Conservation (phyloP, 2,888 invertebrate genomes). For the Ernsta delagoae region DNA sequence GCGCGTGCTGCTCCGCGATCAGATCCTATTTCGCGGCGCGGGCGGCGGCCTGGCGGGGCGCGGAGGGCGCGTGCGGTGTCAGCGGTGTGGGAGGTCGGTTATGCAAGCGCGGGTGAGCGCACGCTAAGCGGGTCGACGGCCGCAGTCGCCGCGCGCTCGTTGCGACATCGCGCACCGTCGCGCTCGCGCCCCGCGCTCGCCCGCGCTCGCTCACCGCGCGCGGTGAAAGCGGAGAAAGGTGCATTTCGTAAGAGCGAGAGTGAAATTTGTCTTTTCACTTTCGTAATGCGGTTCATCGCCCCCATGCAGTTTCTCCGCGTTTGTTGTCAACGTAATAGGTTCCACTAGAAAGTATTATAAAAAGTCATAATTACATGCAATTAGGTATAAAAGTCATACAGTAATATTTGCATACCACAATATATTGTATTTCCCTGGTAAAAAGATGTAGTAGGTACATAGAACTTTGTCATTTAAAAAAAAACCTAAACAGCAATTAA, state of each 20-base stretch:
- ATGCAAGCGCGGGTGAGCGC: conserved; percentile 87
- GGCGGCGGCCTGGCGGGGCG: conserved; percentile 45
- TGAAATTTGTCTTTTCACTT: conserved; percentile 84
- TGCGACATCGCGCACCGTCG: conserved; percentile 60
- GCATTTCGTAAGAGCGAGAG: conserved; percentile 83
- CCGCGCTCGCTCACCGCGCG: conserved; percentile 46
- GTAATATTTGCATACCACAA: too few species aligned
- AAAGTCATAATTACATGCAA: conserved; percentile 1
- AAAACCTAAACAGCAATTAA: neutral
- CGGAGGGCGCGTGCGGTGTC: conserved; percentile 47
- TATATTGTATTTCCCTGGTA: too few species aligned
- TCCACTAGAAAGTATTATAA: conserved; percentile 28
- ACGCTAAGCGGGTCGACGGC: conserved; percentile 88
- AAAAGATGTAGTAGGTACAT: too few species aligned
- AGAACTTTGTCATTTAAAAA: neutral
- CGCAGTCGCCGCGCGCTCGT: conserved; percentile 65
- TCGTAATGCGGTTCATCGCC: conserved; percentile 73
- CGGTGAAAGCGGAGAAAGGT: conserved; percentile 84
- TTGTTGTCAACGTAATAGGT: conserved; percentile 35
- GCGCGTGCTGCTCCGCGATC: conserved; percentile 49
- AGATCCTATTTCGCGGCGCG: conserved; percentile 74
- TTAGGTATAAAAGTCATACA: neutral
- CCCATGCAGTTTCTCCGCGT: conserved; percentile 43
- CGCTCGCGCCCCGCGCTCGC: conserved; percentile 43
- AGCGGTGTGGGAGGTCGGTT: conserved; percentile 72